Base-by-base conservation (phyloP, 2,113 vertebrate genomes). In the Podilymbus podiceps region DNA sequence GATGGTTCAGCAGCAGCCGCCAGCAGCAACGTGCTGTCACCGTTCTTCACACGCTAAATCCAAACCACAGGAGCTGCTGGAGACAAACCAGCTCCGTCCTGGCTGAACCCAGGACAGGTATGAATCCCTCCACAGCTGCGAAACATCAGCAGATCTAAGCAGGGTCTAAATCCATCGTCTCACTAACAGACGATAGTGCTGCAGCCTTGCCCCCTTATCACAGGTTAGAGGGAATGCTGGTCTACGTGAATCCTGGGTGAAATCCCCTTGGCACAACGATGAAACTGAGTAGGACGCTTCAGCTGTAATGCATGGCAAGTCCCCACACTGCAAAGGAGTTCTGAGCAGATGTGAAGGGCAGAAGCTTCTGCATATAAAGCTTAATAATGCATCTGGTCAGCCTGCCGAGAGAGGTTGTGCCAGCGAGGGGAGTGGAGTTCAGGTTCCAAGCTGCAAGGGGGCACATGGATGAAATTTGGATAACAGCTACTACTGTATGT, bases 401-500 rank as follows among this genome's bases (percentile, higher is more conserved):
- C 28, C 55, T 81, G 31, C 44, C 52, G 42, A 15, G 80, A 27
- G 56, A 53, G 59, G 49, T 27, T 75, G 77, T 46, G 53, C 59
- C 64, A 62, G 63, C 52, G 78, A 31, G 24, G 7, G 49, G 24
- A n/a, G 42, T 8, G 74, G 40, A 88, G n/a, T n/a, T 89, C 78
- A 56, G 66, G 18, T 88, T 88, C 73, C 75, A 59, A 35, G 42
- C 79, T 95, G 76, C 31, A 42, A 85, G 44, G 40, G 24, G 66
- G 75, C 67, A 40, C 17, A 68, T 76, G 94, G 69, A 80, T 95
- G 82, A 84, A 52, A 67, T 90, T 80, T 82, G 90, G 52, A 13
- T 89, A 71, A 78, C 25, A 71, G 60, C 50, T 93, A 31, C 80
- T 94, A 47, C 73, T 86, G 27, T 82, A 69, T 87, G 96, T 14